These are phyloP conservation scores for Choristoneura fumiferana DNA, from an alignment of 1,140 invertebrate genomes.

Conservation along the genomic window DNA sequence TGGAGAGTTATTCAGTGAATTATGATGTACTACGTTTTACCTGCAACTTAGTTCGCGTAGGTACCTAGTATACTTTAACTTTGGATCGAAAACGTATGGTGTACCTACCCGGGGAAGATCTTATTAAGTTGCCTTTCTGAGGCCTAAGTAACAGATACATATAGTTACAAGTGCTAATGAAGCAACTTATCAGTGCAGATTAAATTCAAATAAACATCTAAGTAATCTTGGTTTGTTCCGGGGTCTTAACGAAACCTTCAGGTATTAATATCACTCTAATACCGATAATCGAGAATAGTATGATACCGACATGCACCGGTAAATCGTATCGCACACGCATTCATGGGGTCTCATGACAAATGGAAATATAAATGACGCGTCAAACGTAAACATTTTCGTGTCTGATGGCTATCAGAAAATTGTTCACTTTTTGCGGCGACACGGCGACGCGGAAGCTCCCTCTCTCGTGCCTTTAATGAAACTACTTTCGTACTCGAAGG, in stretches of 20 bases:
- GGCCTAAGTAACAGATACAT: no score
- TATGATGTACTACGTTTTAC: no score
- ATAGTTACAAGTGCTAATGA: no score
- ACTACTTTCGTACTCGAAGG: constrained; percentile 17
- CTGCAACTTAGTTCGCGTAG: no score
- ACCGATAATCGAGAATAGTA: not conserved
- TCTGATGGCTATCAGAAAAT: constrained; percentile 73
- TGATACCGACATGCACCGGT: not conserved
- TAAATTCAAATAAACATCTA: no score
- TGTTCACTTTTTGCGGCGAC: constrained; percentile 65
- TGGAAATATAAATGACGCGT: constrained; percentile 69
- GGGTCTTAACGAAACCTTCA: not conserved
- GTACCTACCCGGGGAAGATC: no score
- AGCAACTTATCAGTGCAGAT: no score
- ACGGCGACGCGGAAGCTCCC: constrained; percentile 40
- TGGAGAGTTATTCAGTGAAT: no score
- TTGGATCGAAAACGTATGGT: no score
- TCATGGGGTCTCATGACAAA: constrained; percentile 45
- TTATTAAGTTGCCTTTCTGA: no score
- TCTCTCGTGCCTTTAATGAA: constrained; percentile 53
- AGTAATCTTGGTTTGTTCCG: no score
- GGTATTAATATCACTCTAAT: not conserved
- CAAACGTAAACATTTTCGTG: constrained; percentile 64
- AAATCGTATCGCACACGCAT: constrained; percentile 7
- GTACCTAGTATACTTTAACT: no score